Base-by-base conservation (phyloP, 1,140 invertebrate species). In the Pogonomyrmex californicus region DNA sequence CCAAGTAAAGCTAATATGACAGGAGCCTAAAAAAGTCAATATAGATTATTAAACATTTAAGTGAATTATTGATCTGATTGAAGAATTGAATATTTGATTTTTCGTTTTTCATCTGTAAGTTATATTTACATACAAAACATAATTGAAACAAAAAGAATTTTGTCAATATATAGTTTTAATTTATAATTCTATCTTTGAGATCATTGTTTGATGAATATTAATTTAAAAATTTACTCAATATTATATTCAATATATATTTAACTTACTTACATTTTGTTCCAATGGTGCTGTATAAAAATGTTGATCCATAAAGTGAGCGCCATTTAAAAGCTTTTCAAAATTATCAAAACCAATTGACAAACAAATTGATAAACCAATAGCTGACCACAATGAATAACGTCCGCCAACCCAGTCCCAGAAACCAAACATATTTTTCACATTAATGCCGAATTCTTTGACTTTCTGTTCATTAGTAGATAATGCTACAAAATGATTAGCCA, bases 321-420 rank as follows among this genome's bases (percentile, higher is more conserved):
- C 99, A 86, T 97, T 97, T 33, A 99, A 95, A 17, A 99, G 96
- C 91, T 98, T 97, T 94, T 98, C 97, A 96, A 99, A 99, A 95
- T 99, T 99, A 54, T 99, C 98, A 95, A 98, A 99, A 41, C 99
- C 99, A 94, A 99, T 97, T 85, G 98, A 97, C 9, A 99, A 95
- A 41, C 98, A 98, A 95, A 99, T 99, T 4, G 99, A 99, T 7
- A 99, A 95, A 62, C 99, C 99, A 95, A 99, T 99, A 6, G 99
- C 99, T 0, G 99, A 99, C 99, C 99, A 99, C 1, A 99, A 95
- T 0, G 99, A 99, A 94, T 99, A 99, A 93, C 99, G 97, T 90
- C 99, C 99, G 68, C 99, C 99, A 83, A 99, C 99, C 99, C 99
- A 99, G 95, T 99, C 99, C 99, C 99, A 99, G 95, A 99, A 99